Conservation (phyloP, 2,113 vertebrate species). For the Solenodon paradoxus region DNA sequence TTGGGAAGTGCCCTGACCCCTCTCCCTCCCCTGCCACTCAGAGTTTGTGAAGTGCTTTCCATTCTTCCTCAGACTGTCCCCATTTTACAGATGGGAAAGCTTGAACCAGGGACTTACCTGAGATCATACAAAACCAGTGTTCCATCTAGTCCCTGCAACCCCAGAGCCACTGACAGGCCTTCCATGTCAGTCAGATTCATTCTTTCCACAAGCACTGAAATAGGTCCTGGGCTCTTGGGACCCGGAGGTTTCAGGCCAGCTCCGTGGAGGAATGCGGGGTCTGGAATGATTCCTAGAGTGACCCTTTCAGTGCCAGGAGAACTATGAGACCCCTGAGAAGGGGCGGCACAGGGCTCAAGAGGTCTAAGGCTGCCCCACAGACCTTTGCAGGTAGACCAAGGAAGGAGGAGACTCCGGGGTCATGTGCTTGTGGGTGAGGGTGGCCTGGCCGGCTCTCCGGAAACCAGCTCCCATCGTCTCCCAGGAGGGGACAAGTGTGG, state of each 20-base stretch:
- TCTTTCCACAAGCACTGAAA: too few relatives aligned
- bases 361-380: too few relatives aligned
- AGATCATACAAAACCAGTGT: neutral
- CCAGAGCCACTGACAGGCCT: neutral
- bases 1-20: neutral
- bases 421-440: neutral
- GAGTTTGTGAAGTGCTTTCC: neutral
- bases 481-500: neutral
- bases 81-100: too few relatives aligned
- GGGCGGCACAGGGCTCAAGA: neutral
- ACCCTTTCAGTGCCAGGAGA: neutral
- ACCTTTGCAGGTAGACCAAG: neutral
- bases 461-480: neutral
- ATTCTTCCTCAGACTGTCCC: neutral
- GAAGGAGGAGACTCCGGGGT: fast-evolving
- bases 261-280: fast-evolving
- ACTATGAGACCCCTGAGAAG: neutral
- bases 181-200: neutral
- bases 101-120: neutral
- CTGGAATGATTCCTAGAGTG: neutral
- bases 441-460: too few relatives aligned
- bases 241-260: neutral
- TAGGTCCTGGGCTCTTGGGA: neutral
- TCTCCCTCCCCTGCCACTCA: too few relatives aligned
- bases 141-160: neutral